Base-by-base conservation (phyloP, 1,140 invertebrate species). In the Leptonema lineaticorne region DNA sequence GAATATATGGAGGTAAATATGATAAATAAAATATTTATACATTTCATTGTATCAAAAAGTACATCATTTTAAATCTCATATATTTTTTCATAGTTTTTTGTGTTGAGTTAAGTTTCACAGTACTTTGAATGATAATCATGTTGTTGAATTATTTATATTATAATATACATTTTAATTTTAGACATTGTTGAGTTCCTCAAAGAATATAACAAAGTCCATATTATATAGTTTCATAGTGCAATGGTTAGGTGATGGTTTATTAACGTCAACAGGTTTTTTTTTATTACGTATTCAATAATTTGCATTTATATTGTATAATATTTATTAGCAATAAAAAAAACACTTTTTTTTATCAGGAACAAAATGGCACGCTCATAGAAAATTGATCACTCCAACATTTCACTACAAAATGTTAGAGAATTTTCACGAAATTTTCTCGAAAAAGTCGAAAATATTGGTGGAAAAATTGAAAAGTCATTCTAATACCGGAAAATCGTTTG, bases 351-450 rank as follows among this genome's bases (percentile, higher is more conserved):
- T n/a, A n/a, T n/a, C n/a, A 70, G 69, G 69, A 29, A 64, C 68
- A 41, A 89, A 89, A 78, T 93, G 91, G 91, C 82, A 83, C 27
- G 71, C 69, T 0, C 77, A 88, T 41, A 79, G 92, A 11, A 90
- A 90, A 76, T 75, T 93, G 41, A 75, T 93, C 5, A 92, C 92
- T 0, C 89, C 92, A 2, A 88, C 89, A 0, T 93, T 93, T 74
- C 91, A 93, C 77, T 91, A 89, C 75, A 85, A 85, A 68, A 88
- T 93, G 24, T 75, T 92, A 6, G 85, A 90, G 60, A 82, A 87
- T 62, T 93, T 92, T 74, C 70, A 90, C 2, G 81, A 85, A 7
- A 83, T 77, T 66, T 89, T 72, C 57, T 78, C 70, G 24, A 78
- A 63, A 70, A 85, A 75, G 76, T 73, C 78, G 1, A 29, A 69